phyloP scores from a whole-genome alignment of 2,888 invertebrate genomes.

The Tetheella fluctuosa region DNA sequence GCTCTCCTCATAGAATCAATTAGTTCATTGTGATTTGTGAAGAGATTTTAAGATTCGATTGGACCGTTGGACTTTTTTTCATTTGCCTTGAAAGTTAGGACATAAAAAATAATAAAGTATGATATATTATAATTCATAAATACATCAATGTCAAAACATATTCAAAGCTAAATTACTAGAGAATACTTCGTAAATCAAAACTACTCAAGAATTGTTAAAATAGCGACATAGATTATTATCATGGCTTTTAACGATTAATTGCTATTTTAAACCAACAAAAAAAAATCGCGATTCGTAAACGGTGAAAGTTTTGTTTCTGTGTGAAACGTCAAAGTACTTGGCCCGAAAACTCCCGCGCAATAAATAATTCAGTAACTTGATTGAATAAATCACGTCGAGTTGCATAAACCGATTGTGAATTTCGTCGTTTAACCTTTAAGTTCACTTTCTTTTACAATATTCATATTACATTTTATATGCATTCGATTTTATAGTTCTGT shows the following conservation, averaged over 20 bases:
- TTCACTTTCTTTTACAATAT: conserved; percentile 1
- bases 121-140: too few relatives aligned
- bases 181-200: not conserved
- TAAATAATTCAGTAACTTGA: conserved; percentile 8
- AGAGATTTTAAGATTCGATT: too few relatives aligned
- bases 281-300: conserved; percentile 11
- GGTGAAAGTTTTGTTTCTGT: conserved; percentile 9
- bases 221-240: conserved; percentile 6
- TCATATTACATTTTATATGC: not conserved
- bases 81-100: too few relatives aligned
- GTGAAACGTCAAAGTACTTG: conserved; percentile 8
- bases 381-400: conserved; percentile 8
- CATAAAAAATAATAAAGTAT: too few relatives aligned
- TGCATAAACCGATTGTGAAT: not conserved
- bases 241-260: conserved; percentile 10
- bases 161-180: too few relatives aligned
- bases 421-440: not conserved
- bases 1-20: too few relatives aligned
- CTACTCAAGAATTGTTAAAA: not conserved
- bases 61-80: too few relatives aligned
- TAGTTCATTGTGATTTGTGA: too few relatives aligned
- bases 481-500: not conserved
- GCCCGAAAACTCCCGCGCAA: conserved; percentile 4
- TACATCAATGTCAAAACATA: not conserved
- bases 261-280: conserved; percentile 1